Conservation (phyloP, 2,888 invertebrate genomes). For the Imbricaverruca yamaguchii region DNA sequence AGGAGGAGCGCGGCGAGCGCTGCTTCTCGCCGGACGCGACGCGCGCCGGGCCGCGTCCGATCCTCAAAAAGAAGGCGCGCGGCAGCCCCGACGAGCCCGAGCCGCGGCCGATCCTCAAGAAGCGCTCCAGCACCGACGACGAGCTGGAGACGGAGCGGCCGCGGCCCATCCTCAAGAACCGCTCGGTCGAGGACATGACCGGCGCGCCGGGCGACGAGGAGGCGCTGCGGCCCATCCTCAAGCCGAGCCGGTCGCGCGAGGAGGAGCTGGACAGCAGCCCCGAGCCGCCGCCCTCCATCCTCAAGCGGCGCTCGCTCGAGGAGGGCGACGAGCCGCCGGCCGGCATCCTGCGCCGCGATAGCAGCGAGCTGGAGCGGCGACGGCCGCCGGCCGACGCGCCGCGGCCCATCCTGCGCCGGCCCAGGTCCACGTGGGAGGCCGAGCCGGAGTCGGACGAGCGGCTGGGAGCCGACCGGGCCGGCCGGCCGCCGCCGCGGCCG, state of each 20-base stretch:
- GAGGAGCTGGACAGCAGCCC: slow-evolving; percentile 73
- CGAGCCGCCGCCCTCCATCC: slow-evolving; percentile 71
- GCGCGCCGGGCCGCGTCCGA: slow-evolving; percentile 52
- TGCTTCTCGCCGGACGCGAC: slow-evolving; percentile 49
- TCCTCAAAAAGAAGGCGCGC: slow-evolving; percentile 77
- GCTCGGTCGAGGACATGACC: slow-evolving; percentile 47
- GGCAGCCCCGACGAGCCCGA: slow-evolving; percentile 58
- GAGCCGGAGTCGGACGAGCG: slow-evolving; percentile 68
- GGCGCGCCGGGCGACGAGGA: slow-evolving; percentile 29
- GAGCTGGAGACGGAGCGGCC: slow-evolving; percentile 61
- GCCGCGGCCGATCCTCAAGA: slow-evolving; percentile 69
- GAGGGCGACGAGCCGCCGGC: slow-evolving; percentile 54
- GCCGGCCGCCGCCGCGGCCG: slow-evolving; percentile 75
- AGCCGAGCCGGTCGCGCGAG: slow-evolving; percentile 76
- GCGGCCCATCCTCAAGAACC: slow-evolving; percentile 68
- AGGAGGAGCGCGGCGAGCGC: slow-evolving; percentile 54
- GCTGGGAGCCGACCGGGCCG: slow-evolving; percentile 82
- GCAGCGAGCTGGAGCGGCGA: slow-evolving; percentile 65
- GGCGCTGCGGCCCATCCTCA: slow-evolving; percentile 33
- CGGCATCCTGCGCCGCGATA: slow-evolving; percentile 27
- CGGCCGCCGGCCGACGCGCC: slow-evolving; percentile 79
- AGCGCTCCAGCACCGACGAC: slow-evolving; percentile 69
- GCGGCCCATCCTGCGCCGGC: slow-evolving; percentile 76
- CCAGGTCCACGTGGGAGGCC: slow-evolving; percentile 76
- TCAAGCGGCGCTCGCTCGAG: slow-evolving; percentile 68